A percentile compares a stretch with the other conserved stretches of the same genome.
phyloP scores from a whole-genome alignment of 2,888 invertebrate species.

The Campaea margaritaria region DNA sequence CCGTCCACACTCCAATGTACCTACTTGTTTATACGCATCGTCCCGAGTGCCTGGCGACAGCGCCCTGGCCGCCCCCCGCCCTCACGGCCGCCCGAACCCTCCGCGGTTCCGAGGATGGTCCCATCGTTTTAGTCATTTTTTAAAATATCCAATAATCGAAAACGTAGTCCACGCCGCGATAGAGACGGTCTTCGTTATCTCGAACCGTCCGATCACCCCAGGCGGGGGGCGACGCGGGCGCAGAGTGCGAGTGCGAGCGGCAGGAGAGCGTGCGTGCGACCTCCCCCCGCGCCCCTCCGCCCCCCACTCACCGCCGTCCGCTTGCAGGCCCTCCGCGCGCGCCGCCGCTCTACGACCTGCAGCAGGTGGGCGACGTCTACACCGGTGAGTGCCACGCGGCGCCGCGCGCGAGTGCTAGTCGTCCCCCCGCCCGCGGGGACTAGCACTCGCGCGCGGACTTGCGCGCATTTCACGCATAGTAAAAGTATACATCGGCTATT shows the following conservation, averaged over 20 bases:
- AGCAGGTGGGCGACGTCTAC: slow-evolving; percentile 94
- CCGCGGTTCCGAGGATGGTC: too few relatives aligned
- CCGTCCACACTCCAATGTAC: slow-evolving; percentile 65
- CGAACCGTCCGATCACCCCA: neutral
- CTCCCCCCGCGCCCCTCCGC: slow-evolving; percentile 24
- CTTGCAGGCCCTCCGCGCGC: slow-evolving; percentile 86
- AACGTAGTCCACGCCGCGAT: too few relatives aligned
- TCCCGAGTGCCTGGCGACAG: slow-evolving; percentile 43
- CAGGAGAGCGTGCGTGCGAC: slow-evolving; percentile 22
- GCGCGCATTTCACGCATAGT: too few relatives aligned
- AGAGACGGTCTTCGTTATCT: neutral
- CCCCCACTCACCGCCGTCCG: slow-evolving; percentile 40
- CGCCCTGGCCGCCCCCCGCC: slow-evolving; percentile 24
- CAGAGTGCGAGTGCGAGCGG: slow-evolving; percentile 41
- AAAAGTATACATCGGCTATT: too few relatives aligned
- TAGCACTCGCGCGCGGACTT: too few relatives aligned
- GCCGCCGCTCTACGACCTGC: slow-evolving; percentile 91
- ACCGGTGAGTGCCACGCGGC: slow-evolving; percentile 90
- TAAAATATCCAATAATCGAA: too few relatives aligned
- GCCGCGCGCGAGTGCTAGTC: slow-evolving; percentile 88
- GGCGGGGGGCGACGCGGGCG: slow-evolving; percentile 24
- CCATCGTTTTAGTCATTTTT: too few relatives aligned
- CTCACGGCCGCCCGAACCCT: neutral
- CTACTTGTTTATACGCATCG: slow-evolving; percentile 57
- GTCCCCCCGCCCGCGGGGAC: too few relatives aligned